These are phyloP conservation scores for Rallus crepitans DNA, from an alignment of 2,797 vertebrate genomes.

Conservation along the genomic window DNA sequence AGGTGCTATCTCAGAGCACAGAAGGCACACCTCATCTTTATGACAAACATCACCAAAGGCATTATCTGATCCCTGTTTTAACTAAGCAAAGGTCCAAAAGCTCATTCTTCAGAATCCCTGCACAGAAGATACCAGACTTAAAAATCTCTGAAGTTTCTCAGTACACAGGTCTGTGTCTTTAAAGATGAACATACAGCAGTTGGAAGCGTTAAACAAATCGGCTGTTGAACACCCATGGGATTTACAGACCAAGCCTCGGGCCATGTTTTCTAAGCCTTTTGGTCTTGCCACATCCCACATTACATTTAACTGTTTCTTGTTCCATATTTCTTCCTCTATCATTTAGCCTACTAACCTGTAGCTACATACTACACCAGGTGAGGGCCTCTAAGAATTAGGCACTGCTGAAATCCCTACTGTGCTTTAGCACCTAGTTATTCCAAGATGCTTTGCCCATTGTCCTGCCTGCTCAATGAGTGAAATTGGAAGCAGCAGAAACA, in stretches of 20 bases:
- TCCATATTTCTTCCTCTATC: neutral
- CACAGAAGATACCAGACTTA: neutral
- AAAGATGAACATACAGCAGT: neutral
- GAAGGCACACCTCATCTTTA: neutral
- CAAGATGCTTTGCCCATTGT: neutral
- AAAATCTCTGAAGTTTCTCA: neutral
- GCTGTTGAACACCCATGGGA: neutral
- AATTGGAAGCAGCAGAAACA: slow-evolving; percentile 1
- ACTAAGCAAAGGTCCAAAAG: neutral
- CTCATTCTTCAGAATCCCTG: neutral
- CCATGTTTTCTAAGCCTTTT: neutral
- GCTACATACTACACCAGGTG: neutral
- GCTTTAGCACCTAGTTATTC: neutral
- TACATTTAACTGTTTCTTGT: neutral
- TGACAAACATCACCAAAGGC: neutral
- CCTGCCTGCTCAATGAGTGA: neutral
- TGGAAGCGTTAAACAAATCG: neutral
- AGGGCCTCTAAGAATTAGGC: neutral
- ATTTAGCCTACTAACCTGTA: neutral
- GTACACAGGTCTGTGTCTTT: neutral
- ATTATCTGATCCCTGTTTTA: neutral
- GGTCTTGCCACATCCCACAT: neutral
- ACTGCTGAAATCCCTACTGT: neutral
- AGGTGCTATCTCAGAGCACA: neutral
- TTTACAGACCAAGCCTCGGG: neutral